phyloP scores from a whole-genome alignment of 2,888 invertebrate genomes.

The Eupithecia exiguata region DNA sequence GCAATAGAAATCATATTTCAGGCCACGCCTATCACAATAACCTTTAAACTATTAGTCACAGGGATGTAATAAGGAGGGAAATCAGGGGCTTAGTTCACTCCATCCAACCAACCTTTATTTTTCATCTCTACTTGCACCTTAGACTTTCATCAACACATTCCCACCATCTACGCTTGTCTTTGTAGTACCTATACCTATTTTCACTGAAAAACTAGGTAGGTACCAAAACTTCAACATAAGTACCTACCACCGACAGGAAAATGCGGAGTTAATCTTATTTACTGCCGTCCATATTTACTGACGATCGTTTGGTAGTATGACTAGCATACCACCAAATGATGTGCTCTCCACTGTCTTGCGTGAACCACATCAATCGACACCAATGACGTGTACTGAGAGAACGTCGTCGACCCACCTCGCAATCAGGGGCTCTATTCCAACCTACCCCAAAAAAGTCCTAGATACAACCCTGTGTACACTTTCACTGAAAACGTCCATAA shows the following conservation, averaged over 20 bases:
- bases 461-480: slow-evolving; percentile 3
- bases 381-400: background rate
- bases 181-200: background rate
- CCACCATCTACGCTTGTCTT: too few relatives aligned
- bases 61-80: slow-evolving; percentile 7
- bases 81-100: background rate
- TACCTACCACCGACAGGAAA: background rate
- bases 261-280: background rate
- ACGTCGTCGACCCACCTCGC: background rate
- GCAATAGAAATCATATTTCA: slow-evolving; percentile 36
- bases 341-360: background rate
- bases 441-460: background rate
- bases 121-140: background rate
- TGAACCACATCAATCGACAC: background rate
- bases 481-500: slow-evolving; percentile 11
- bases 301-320: too few relatives aligned
- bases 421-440: background rate
- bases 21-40: slow-evolving; percentile 40
- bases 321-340: background rate
- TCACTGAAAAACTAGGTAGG: background rate
- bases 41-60: slow-evolving; percentile 31
- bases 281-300: too few relatives aligned
- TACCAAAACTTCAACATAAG: background rate
- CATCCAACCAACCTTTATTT: background rate
- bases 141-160: too few relatives aligned